Evolutionary conservation across 2,797 vertebrate species (phyloP).

Genomic region (Craterocephalus amniculus): DNA sequence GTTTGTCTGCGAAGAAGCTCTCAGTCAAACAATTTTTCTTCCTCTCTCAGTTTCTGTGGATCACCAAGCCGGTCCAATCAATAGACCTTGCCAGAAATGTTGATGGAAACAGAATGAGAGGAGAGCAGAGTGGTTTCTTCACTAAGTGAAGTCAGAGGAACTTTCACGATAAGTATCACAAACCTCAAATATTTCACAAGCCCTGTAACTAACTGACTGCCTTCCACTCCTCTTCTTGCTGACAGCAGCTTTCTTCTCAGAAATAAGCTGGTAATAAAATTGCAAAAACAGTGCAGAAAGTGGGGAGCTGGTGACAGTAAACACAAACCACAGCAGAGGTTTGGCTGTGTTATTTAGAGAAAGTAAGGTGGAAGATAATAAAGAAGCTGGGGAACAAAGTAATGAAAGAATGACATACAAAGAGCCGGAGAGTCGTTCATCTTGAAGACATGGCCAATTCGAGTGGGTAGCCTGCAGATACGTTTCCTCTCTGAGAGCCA

Average conservation of each 20-base stretch:
- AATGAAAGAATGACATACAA: conserved; percentile 37
- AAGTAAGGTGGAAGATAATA: conserved; percentile 19
- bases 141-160: conserved; percentile 39
- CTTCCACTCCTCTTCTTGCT: conserved; percentile 11
- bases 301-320: conserved; percentile 44
- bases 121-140: conserved; percentile 30
- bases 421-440: conserved; percentile 61
- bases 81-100: conserved; percentile 46
- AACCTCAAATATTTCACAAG: conserved; percentile 3
- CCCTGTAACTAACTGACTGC: conserved; percentile 12
- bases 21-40: conserved; percentile 45
- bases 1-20: conserved; percentile 30
- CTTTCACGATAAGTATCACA: conserved; percentile 23
- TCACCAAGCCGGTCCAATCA: conserved; percentile 42
- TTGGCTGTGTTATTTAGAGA: conserved; percentile 49
- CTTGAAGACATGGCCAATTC: conserved; percentile 75
- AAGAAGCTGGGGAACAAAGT: conserved; percentile 12
- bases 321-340: conserved; percentile 44
- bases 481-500: conserved; percentile 39
- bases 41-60: conserved; percentile 43
- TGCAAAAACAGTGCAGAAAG: conserved; percentile 25
- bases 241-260: conserved; percentile 15
- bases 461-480: conserved; percentile 56
- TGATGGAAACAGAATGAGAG: conserved; percentile 43
- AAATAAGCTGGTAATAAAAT: conserved; percentile 40